phyloP scores from a whole-genome alignment of 2,113 vertebrate species.

The Chionis minor region DNA sequence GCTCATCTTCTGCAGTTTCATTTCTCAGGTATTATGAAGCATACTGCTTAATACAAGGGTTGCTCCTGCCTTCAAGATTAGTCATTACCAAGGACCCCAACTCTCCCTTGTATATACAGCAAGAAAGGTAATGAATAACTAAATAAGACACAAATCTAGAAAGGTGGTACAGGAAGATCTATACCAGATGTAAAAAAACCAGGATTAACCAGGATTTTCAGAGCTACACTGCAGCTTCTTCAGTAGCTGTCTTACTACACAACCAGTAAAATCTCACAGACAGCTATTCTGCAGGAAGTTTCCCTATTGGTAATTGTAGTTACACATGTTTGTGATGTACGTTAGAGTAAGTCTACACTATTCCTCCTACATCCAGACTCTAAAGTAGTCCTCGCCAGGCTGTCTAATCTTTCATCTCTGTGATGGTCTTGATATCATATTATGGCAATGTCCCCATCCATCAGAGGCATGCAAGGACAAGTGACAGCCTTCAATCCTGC shows the following conservation, averaged over 20 bases:
- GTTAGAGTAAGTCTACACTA: neutral
- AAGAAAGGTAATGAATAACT: neutral
- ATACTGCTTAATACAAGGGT: neutral
- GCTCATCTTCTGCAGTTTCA: neutral
- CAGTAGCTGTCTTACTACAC: neutral
- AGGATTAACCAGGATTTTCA: neutral
- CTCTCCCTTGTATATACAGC: neutral
- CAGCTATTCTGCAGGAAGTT: neutral
- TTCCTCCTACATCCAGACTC: neutral
- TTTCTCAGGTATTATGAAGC: neutral
- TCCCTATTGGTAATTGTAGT: neutral
- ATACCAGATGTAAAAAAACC: neutral
- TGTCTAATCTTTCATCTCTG: neutral
- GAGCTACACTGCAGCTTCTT: neutral
- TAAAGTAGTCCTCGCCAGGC: neutral
- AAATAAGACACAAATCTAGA: neutral
- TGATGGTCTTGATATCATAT: neutral
- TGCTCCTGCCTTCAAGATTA: neutral
- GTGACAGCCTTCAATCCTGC: neutral
- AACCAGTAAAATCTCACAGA: neutral
- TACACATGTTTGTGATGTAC: neutral
- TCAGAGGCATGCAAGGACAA: neutral
- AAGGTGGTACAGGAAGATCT: neutral
- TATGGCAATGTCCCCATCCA: fast-evolving
- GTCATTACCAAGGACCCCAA: neutral